phyloP scores from a whole-genome alignment of 2,888 invertebrate species.

The Autographa gamma region DNA sequence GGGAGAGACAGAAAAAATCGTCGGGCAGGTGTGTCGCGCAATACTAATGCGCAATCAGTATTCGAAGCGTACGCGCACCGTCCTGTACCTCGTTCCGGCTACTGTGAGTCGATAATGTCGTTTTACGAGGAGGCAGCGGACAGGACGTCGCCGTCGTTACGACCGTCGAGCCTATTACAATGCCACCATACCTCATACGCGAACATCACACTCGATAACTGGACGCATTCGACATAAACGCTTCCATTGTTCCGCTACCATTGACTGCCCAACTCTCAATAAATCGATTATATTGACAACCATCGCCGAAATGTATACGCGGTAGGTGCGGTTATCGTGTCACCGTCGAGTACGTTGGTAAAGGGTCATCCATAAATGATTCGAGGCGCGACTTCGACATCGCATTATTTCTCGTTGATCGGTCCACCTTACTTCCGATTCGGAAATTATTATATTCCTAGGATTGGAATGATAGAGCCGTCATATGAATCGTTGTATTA shows the following conservation, averaged over 20 bases:
- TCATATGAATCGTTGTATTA: conserved; percentile 77
- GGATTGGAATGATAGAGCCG: conserved; percentile 78
- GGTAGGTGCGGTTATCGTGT: conserved; percentile 42
- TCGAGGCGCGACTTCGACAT: conserved; percentile 85
- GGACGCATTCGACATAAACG: conserved; percentile 67
- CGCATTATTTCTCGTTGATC: conserved; percentile 86
- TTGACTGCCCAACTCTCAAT: conserved; percentile 71
- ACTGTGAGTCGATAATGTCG: conserved; percentile 89
- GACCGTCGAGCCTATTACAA: conserved; percentile 87
- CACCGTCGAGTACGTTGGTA: conserved; percentile 61
- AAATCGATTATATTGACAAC: conserved; percentile 64
- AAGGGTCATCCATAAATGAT: conserved; percentile 81
- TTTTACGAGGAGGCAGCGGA: conserved; percentile 88
- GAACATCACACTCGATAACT: conserved; percentile 74
- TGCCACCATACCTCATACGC: conserved; percentile 84
- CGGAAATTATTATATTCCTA: conserved; percentile 87
- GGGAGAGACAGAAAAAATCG: conserved; percentile 86
- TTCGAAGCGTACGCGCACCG: conserved; percentile 84
- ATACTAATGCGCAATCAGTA: conserved; percentile 88
- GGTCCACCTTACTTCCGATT: conserved; percentile 88
- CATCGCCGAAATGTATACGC: conserved; percentile 75
- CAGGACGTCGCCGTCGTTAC: conserved; percentile 89
- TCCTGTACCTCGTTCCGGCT: conserved; percentile 89
- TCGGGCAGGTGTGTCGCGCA: conserved; percentile 87
- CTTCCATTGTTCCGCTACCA: conserved; percentile 78